Conservation (phyloP, 2,888 invertebrate species). For the Ypsolopha sequella region DNA sequence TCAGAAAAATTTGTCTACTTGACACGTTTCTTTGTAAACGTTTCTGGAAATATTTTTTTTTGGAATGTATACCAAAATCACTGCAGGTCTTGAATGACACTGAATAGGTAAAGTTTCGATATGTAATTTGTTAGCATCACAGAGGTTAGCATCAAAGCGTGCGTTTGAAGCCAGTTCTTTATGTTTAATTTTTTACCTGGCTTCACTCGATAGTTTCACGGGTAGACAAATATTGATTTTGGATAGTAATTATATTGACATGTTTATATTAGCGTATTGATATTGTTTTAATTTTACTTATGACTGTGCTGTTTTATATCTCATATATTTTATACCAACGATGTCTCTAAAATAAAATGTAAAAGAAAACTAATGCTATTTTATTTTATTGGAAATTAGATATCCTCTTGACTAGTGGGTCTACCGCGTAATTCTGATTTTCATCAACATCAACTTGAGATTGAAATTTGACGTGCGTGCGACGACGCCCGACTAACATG, state of each 20-base stretch:
- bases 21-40: too few relatives aligned
- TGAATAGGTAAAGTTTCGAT: neutral
- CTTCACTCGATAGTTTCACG: neutral
- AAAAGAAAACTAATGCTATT: slow-evolving; percentile 26
- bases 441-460: too few relatives aligned
- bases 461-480: too few relatives aligned
- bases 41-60: too few relatives aligned
- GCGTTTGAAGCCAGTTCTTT: neutral
- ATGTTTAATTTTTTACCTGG: neutral
- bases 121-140: neutral
- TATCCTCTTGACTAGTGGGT: too few relatives aligned
- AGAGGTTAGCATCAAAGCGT: neutral
- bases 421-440: too few relatives aligned
- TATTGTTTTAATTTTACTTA: slow-evolving; percentile 58
- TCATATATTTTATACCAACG: slow-evolving; percentile 66
- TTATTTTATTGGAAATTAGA: too few relatives aligned
- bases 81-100: too few relatives aligned
- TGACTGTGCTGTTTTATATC: slow-evolving; percentile 68
- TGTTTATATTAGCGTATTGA: slow-evolving; percentile 44
- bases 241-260: slow-evolving; percentile 24
- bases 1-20: too few relatives aligned
- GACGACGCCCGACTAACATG: too few relatives aligned
- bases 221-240: slow-evolving; percentile 12
- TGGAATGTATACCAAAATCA: too few relatives aligned
- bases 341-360: slow-evolving; percentile 68